These are phyloP conservation scores for Tuta absoluta DNA, from an alignment of 2,888 invertebrate species.

Conservation along the genomic window DNA sequence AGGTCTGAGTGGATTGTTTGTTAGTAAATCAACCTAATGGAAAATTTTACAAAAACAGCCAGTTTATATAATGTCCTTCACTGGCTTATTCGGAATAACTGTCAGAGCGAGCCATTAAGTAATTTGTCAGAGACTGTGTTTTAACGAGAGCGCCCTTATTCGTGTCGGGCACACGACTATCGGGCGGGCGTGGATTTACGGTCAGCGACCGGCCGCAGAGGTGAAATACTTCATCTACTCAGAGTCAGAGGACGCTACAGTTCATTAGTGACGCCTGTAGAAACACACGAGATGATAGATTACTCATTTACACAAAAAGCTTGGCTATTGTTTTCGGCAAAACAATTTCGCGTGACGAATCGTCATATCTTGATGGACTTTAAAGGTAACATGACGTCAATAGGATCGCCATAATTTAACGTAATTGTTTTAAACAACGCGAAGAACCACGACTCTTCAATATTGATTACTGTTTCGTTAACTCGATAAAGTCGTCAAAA, in stretches of 20 bases:
- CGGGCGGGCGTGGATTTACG: conserved; percentile 42
- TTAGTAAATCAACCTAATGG: too few relatives aligned
- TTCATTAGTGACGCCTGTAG: conserved; percentile 54
- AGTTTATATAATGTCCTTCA: background rate
- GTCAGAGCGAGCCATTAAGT: conserved; percentile 12
- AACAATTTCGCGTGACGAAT: conserved; percentile 16
- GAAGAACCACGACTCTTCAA: background rate
- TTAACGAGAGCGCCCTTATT: conserved; percentile 39
- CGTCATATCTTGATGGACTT: conserved; percentile 11
- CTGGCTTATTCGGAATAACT: background rate
- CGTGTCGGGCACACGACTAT: conserved; percentile 48
- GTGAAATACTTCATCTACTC: conserved; percentile 63
- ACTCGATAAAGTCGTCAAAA: conserved; percentile 13
- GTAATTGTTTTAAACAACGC: background rate
- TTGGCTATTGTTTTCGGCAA: background rate
- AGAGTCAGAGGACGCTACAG: conserved; percentile 20
- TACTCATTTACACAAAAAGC: conserved; percentile 5
- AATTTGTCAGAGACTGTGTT: conserved; percentile 21
- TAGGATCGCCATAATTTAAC: background rate
- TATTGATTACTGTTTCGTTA: background rate
- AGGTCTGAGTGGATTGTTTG: too few relatives aligned
- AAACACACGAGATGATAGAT: conserved; percentile 22
- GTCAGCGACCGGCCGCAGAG: conserved; percentile 73
- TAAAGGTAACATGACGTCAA: conserved; percentile 17
- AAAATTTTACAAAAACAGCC: background rate